phyloP scores from a whole-genome alignment of 2,113 vertebrate species.

The Corythornis madagascariensis region DNA sequence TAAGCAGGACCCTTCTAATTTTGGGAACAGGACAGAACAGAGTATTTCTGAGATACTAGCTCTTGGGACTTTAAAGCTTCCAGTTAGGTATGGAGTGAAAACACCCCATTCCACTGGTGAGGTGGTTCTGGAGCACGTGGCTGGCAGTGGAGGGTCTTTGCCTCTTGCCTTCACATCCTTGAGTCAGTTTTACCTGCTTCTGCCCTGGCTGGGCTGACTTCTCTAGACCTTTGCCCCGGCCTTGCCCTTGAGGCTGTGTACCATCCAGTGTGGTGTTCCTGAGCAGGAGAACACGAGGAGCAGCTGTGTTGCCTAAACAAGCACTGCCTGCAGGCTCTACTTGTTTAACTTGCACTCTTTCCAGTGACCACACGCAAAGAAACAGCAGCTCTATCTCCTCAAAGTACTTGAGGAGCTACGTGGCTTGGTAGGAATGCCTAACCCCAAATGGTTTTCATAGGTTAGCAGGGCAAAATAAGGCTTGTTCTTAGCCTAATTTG shows the following conservation, averaged over 20 bases:
- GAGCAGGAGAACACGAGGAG: background rate
- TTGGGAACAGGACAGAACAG: background rate
- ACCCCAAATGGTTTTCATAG: slow-evolving; percentile 61
- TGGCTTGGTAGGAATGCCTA: slow-evolving; percentile 65
- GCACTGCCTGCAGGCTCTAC: slow-evolving; percentile 27
- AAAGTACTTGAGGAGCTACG: slow-evolving; percentile 47
- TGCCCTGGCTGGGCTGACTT: background rate
- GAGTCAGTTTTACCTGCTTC: background rate
- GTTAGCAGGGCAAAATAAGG: slow-evolving; percentile 60
- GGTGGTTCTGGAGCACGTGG: background rate
- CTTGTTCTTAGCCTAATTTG: slow-evolving; percentile 59
- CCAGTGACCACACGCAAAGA: slow-evolving; percentile 64
- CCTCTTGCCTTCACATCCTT: background rate
- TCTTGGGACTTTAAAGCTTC: background rate
- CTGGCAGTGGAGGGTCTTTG: background rate
- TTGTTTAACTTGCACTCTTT: slow-evolving; percentile 61
- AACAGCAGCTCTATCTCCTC: slow-evolving; percentile 59
- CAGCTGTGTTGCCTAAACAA: slow-evolving; percentile 65
- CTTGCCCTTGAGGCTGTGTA: slow-evolving; percentile 17
- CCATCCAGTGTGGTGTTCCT: slow-evolving; percentile 34
- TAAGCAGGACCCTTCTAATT: background rate
- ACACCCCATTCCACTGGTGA: fast-evolving
- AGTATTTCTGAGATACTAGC: background rate
- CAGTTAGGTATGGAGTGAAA: background rate
- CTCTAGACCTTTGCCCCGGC: slow-evolving; percentile 11